Percentiles rank a stretch among this genome's conserved stretches.
These are phyloP conservation scores for Hippopotamus amphibius DNA, from an alignment of 2,113 vertebrate genomes.

Conservation along the genomic window DNA sequence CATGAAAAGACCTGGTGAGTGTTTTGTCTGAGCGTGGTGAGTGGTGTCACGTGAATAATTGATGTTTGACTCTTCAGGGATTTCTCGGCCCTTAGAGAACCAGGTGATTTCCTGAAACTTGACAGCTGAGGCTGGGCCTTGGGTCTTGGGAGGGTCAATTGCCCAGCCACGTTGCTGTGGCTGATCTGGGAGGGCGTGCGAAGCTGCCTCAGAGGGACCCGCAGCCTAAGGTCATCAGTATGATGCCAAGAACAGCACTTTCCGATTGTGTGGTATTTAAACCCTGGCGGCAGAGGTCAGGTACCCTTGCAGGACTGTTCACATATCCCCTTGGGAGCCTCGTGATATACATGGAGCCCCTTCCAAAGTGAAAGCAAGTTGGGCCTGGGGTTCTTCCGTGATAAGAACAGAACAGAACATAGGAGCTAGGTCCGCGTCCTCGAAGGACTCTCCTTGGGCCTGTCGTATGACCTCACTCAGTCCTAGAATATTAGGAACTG, in stretches of 20 bases:
- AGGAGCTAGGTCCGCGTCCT: background rate
- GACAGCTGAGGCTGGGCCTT: background rate
- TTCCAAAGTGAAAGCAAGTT: background rate
- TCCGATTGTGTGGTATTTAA: background rate
- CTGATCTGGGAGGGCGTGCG: background rate
- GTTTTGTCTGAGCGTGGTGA: background rate
- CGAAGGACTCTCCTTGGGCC: background rate
- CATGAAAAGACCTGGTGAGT: background rate
- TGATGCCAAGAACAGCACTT: background rate
- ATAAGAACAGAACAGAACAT: background rate
- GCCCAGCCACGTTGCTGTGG: background rate
- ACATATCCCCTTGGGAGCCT: background rate
- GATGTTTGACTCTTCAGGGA: background rate
- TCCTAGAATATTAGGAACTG: background rate
- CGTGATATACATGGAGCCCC: background rate
- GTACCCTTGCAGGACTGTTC: background rate
- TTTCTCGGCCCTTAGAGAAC: background rate
- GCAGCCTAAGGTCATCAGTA: too few species aligned
- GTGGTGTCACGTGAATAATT: background rate
- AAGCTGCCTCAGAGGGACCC: background rate
- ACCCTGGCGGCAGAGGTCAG: background rate
- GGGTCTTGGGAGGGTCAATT: background rate
- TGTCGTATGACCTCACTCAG: background rate
- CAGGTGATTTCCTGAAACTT: background rate
- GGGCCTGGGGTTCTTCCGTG: background rate